phyloP scores from a whole-genome alignment of 1,140 invertebrate species.

The Phenacoccus solenopsis region DNA sequence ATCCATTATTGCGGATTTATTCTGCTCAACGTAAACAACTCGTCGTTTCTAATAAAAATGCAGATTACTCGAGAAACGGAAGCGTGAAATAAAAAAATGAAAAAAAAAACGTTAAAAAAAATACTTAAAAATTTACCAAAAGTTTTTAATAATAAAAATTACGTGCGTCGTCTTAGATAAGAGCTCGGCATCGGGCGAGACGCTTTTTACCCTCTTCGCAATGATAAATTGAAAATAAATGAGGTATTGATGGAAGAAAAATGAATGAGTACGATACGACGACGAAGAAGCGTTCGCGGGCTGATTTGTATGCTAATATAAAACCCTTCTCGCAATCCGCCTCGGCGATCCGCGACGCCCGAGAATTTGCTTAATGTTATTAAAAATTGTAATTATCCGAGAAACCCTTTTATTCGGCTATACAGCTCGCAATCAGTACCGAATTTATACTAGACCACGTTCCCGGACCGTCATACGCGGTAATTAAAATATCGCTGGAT shows the following conservation, averaged over 20 bases:
- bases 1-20: background rate
- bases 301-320: slow-evolving; percentile 16
- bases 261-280: background rate
- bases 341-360: too few relatives aligned
- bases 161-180: background rate
- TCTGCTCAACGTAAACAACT: background rate
- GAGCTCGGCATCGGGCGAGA: background rate
- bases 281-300: background rate
- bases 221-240: slow-evolving; percentile 18
- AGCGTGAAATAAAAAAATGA: background rate
- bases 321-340: background rate
- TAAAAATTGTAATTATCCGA: slow-evolving; percentile 14
- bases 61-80: background rate
- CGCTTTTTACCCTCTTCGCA: slow-evolving; percentile 4
- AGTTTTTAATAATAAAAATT: slow-evolving; percentile 17
- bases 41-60: slow-evolving; percentile 4
- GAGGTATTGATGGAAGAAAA: slow-evolving; percentile 16
- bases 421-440: too few relatives aligned
- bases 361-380: slow-evolving; percentile 7
- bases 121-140: slow-evolving; percentile 1
- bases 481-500: too few relatives aligned
- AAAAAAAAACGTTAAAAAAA: background rate
- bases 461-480: too few relatives aligned
- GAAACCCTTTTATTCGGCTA: background rate
- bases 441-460: too few relatives aligned